phyloP scores from a whole-genome alignment of 2,888 invertebrate genomes.

The Anodontia alba region DNA sequence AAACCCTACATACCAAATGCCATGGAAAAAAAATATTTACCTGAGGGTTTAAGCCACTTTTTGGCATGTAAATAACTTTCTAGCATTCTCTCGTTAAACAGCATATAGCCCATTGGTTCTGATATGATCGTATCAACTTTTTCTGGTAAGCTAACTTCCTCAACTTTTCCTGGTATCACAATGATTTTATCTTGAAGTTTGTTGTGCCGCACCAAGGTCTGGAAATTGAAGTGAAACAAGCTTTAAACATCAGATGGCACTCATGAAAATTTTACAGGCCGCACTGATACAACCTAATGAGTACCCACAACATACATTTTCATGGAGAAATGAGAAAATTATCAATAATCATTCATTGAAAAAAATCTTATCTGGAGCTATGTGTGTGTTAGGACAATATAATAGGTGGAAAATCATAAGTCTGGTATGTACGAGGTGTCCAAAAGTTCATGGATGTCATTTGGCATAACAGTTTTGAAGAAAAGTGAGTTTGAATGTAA shows the following conservation, averaged over 20 bases:
- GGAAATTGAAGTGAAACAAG: slow-evolving; percentile 56
- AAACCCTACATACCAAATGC: no score
- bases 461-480: no score
- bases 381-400: no score
- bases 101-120: slow-evolving; percentile 99
- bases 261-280: no score
- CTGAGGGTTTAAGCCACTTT: slow-evolving; percentile 95
- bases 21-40: slow-evolving; percentile 80
- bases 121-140: slow-evolving; percentile 98
- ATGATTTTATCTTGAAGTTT: slow-evolving; percentile 94
- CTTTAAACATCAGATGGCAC: no score
- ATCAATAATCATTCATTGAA: neutral
- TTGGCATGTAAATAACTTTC: slow-evolving; percentile 99
- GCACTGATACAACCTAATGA: neutral
- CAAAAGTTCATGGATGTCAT: no score
- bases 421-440: no score
- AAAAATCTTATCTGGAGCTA: no score
- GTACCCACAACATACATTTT: no score
- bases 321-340: no score
- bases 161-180: slow-evolving; percentile 98
- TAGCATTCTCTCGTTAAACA: slow-evolving; percentile 99
- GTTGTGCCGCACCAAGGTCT: slow-evolving; percentile 95
- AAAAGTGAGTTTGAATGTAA: no score
- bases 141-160: slow-evolving; percentile 98
- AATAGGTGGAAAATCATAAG: no score